These are phyloP conservation scores for Choreutis nemorana DNA, from an alignment of 2,888 invertebrate species.

Conservation along the genomic window DNA sequence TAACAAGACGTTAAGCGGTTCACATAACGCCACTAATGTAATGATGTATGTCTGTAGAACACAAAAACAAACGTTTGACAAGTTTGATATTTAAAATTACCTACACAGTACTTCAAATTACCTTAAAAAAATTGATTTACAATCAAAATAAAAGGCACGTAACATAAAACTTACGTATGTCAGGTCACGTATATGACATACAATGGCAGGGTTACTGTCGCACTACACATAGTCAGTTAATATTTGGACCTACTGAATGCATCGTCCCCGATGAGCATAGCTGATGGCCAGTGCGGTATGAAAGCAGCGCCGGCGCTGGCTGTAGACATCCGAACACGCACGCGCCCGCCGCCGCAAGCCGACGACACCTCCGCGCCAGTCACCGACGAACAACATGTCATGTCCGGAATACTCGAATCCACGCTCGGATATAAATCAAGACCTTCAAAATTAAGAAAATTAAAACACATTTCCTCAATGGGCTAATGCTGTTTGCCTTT, in stretches of 20 bases:
- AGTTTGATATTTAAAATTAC: no score
- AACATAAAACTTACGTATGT: no score
- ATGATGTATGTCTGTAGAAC: no score
- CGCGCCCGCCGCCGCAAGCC: conserved; percentile 2
- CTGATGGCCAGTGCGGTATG: conserved; percentile 41
- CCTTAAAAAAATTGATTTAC: no score
- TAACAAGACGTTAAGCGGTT: no score
- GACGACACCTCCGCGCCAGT: conserved; percentile 13
- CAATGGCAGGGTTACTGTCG: no score
- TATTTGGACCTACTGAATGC: conserved; percentile 23
- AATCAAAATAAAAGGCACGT: no score
- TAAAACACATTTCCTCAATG: conserved; percentile 8
- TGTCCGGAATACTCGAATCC: conserved; percentile 12
- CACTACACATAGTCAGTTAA: not conserved
- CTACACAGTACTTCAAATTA: no score
- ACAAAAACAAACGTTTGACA: no score
- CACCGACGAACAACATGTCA: conserved; percentile 13
- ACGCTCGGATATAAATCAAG: conserved; percentile 18
- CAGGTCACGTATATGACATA: no score
- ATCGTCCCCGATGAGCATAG: conserved; percentile 31
- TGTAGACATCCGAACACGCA: conserved; percentile 18
- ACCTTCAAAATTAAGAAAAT: conserved; percentile 17
- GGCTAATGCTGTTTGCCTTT: no score
- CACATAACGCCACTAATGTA: no score
- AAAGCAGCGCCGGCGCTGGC: conserved; percentile 20